phyloP scores from a whole-genome alignment of 2,888 invertebrate species.

The Celastrina argiolus region DNA sequence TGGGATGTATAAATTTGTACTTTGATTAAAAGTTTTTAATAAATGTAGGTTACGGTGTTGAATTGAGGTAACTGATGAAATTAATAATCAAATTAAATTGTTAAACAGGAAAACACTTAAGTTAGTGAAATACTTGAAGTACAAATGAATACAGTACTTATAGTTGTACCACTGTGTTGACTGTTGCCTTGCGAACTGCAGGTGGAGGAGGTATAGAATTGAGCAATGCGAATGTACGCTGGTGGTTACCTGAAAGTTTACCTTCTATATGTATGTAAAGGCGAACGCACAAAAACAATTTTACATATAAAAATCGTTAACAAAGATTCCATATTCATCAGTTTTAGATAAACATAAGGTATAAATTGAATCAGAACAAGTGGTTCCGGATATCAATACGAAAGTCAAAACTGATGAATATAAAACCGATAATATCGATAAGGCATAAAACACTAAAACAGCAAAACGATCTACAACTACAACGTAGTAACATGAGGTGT shows the following conservation, averaged over 20 bases:
- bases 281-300: slow-evolving; percentile 19
- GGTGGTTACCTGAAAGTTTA: slow-evolving; percentile 64
- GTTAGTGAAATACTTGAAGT: slow-evolving; percentile 16
- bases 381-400: too few species aligned
- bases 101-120: neutral
- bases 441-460: neutral
- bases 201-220: slow-evolving; percentile 40
- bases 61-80: neutral
- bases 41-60: neutral
- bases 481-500: slow-evolving; percentile 43
- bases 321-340: neutral
- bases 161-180: slow-evolving; percentile 62
- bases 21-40: neutral
- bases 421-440: neutral
- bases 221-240: slow-evolving; percentile 52
- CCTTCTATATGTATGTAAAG: slow-evolving; percentile 24
- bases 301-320: neutral
- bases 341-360: neutral
- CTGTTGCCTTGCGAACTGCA: slow-evolving; percentile 53
- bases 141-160: slow-evolving; percentile 25
- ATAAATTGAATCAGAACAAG: too few species aligned
- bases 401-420: neutral
- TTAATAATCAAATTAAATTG: neutral
- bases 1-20: slow-evolving; percentile 14
- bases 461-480: slow-evolving; percentile 36